phyloP scores from a whole-genome alignment of 2,113 vertebrate species.

The Benitochromis conjunctus region DNA sequence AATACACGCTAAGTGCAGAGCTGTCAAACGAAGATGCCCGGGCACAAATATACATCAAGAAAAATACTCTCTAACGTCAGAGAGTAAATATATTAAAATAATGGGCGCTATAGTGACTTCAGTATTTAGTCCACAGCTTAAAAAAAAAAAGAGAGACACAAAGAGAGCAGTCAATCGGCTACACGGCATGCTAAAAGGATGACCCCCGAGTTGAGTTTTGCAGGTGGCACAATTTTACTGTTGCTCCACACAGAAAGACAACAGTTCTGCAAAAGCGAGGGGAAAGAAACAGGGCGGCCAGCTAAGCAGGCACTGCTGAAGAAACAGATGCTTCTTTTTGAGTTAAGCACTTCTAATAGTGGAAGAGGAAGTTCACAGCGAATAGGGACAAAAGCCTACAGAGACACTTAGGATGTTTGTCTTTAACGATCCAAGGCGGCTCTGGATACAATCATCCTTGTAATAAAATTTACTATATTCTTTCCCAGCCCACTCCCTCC shows the following conservation, averaged over 20 bases:
- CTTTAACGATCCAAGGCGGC: slow-evolving; percentile 28
- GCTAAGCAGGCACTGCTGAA: background rate
- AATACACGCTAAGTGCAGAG: slow-evolving; percentile 16
- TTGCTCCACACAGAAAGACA: background rate
- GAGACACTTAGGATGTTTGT: slow-evolving; percentile 9
- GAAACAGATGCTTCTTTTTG: background rate
- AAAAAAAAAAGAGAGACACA: slow-evolving; percentile 10
- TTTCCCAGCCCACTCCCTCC: background rate
- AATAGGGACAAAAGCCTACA: slow-evolving; percentile 5
- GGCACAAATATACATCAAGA: slow-evolving; percentile 23
- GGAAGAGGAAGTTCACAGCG: slow-evolving; percentile 16
- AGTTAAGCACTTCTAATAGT: background rate
- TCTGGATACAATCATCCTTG: slow-evolving; percentile 22
- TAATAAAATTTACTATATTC: slow-evolving; percentile 24
- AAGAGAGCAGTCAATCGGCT: background rate
- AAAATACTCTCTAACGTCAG: slow-evolving; percentile 32
- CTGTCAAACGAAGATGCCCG: slow-evolving; percentile 17
- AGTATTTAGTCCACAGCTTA: slow-evolving; percentile 5
- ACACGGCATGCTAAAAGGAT: background rate
- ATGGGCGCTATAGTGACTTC: slow-evolving; percentile 2
- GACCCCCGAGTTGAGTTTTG: background rate
- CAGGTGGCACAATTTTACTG: background rate
- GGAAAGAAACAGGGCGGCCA: background rate
- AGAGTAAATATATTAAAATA: slow-evolving; percentile 38
- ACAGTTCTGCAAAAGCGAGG: background rate